Evolutionary conservation across 2,113 vertebrate species (phyloP).

Genomic region (Myrmecobius fasciatus): DNA sequence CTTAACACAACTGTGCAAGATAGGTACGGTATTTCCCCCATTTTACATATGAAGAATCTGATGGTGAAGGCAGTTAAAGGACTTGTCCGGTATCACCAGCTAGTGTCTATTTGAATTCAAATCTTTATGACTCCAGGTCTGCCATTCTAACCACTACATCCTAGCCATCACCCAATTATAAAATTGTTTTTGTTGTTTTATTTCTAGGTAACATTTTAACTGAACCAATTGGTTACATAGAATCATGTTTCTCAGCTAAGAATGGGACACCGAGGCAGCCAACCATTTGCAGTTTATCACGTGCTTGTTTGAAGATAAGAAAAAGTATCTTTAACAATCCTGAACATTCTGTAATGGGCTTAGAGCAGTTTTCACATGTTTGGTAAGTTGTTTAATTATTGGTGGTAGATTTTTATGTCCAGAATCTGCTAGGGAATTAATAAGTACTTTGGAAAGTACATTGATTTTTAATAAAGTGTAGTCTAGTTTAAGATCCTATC

Average conservation of each 20-base stretch:
- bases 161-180: background rate
- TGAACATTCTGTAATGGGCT: conserved; percentile 88
- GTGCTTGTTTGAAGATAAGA: conserved; percentile 86
- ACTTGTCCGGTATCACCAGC: background rate
- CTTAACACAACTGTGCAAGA: background rate
- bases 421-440: conserved; percentile 17
- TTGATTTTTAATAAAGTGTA: conserved; percentile 11
- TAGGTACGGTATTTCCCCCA: background rate
- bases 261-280: conserved; percentile 92
- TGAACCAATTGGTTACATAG: conserved; percentile 89
- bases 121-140: background rate
- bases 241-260: conserved; percentile 90
- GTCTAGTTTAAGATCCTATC: background rate
- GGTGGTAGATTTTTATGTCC: conserved; percentile 5
- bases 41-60: background rate
- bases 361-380: conserved; percentile 92
- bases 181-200: conserved; percentile 29
- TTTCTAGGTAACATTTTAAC: conserved; percentile 88
- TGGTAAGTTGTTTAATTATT: conserved; percentile 85
- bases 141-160: background rate
- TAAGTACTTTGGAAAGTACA: background rate
- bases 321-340: conserved; percentile 91
- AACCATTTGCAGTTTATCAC: conserved; percentile 87
- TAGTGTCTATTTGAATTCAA: background rate
- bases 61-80: background rate